Conservation (phyloP, 1,140 invertebrate genomes). For the Brachystomella parvula region DNA sequence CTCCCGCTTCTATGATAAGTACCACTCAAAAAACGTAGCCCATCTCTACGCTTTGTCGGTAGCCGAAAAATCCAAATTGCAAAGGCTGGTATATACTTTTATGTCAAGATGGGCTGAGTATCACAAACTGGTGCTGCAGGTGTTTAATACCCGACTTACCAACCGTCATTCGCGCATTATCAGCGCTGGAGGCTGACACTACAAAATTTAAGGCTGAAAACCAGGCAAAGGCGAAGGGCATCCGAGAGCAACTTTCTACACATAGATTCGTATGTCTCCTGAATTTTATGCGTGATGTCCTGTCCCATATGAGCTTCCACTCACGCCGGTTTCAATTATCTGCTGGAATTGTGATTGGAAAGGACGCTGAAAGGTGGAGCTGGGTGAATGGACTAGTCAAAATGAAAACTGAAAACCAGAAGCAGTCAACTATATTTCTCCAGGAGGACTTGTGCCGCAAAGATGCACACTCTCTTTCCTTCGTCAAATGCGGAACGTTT, state of each 20-base stretch:
- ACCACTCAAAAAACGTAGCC: slow-evolving; percentile 6
- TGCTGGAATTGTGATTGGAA: slow-evolving; percentile 4
- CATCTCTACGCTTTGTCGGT: background rate
- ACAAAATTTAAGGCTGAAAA: background rate
- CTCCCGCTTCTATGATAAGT: background rate
- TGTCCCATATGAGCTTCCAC: background rate
- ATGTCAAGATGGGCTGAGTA: slow-evolving; percentile 3
- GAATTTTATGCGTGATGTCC: slow-evolving; percentile 8
- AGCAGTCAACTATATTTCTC: background rate
- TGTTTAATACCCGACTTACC: background rate
- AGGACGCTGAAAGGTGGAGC: background rate
- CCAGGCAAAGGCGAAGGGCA: background rate
- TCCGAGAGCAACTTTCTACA: background rate
- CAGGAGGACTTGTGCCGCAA: background rate
- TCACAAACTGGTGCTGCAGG: background rate
- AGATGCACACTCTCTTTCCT: background rate
- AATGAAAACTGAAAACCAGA: background rate
- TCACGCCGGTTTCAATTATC: background rate
- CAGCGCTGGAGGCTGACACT: background rate
- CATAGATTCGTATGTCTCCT: background rate
- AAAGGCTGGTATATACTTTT: slow-evolving; percentile 5
- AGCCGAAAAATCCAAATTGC: background rate
- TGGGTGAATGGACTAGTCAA: background rate
- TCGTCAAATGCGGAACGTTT: background rate
- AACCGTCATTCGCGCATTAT: background rate